Evolutionary conservation across 2,888 invertebrate species (phyloP), one percentile per base, ranked within the genome.

Genomic region (Leptinotarsa haldemani): DNA sequence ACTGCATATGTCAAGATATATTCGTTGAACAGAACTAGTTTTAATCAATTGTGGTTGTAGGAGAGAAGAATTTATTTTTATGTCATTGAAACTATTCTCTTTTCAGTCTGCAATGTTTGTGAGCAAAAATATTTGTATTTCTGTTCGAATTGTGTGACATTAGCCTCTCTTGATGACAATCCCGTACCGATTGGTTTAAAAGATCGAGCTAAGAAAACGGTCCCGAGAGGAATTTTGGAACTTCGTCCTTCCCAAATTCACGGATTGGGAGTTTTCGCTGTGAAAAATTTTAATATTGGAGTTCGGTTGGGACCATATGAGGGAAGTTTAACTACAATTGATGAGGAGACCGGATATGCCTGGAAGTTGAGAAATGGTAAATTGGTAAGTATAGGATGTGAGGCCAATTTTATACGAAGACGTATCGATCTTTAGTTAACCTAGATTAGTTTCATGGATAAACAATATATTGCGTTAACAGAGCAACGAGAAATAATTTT

Each of bases 231-330:
- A 1, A 73, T 74, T 20, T 56, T 83, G 47, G 77, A 75, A 50
- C 77, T 83, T 7, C 71, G 74, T 13, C 74, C 69, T 9, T 82
- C 82, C 2, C 53, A 58, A 2, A 80, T 83, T 18, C 80, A 81
- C 64, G 82, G 82, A 9, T 76, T 80, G 9, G 83, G 82, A 16
- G 80, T 82, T 1, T 83, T 82, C 70, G 77, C 82, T 0, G 20
- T 74, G 30, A 74, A 70, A 40, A 64, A 30, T 22, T 52, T 83
- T 16, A 77, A 77, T 4, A 71, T 77, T 53, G 82, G 82, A 0
- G 61, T 82, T 3, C 79, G 79, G 20, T 74, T 83, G 75, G 83
- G 83, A 0, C 83, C 83, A 0, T 83, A 82, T 46, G 78, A 82
- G 56, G 83, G 83, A 2, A 61, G 70, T 16, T 63, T 77, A 2